A percentile compares a stretch with the other conserved stretches of the same genome.
These are phyloP conservation scores for Oryzias curvinotus DNA, from an alignment of 2,113 vertebrate species.

Conservation along the genomic window DNA sequence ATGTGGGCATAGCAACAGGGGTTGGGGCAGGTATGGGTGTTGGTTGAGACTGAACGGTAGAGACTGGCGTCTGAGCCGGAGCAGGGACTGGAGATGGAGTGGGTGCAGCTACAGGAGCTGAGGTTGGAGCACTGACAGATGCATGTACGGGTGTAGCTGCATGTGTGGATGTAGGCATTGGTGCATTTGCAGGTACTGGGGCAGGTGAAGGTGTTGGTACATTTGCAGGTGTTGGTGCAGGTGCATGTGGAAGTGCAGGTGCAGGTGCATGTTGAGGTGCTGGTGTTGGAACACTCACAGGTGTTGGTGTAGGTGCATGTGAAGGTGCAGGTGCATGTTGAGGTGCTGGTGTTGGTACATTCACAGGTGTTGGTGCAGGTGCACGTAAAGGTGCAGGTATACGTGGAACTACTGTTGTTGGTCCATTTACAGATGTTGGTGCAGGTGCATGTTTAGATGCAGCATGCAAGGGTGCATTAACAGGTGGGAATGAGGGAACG, in stretches of 20 bases:
- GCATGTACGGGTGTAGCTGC: no score
- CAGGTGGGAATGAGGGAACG: not conserved
- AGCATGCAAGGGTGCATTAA: not conserved
- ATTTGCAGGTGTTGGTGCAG: conserved; percentile 4
- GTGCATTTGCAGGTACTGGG: no score
- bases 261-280: not conserved
- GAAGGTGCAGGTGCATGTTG: not conserved
- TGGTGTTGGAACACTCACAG: conserved; percentile 6
- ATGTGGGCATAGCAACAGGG: conserved; percentile 1
- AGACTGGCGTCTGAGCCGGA: not conserved
- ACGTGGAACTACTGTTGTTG: conserved; percentile 20
- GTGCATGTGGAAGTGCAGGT: not conserved
- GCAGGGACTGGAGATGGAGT: not conserved
- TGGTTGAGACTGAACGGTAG: not conserved
- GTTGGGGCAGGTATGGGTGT: conserved; percentile 1
- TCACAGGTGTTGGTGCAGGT: conserved; percentile 2
- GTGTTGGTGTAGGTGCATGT: conserved; percentile 11
- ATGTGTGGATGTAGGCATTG: no score
- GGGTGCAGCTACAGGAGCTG: not conserved
- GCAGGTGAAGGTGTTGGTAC: conserved; percentile 1
- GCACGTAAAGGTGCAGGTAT: not conserved
- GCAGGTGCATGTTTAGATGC: not conserved
- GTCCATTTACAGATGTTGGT: not conserved
- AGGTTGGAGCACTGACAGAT: not conserved
- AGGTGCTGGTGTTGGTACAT: not conserved